Conservation (phyloP, 2,113 vertebrate species). For the Erythrolamprus reginae region DNA sequence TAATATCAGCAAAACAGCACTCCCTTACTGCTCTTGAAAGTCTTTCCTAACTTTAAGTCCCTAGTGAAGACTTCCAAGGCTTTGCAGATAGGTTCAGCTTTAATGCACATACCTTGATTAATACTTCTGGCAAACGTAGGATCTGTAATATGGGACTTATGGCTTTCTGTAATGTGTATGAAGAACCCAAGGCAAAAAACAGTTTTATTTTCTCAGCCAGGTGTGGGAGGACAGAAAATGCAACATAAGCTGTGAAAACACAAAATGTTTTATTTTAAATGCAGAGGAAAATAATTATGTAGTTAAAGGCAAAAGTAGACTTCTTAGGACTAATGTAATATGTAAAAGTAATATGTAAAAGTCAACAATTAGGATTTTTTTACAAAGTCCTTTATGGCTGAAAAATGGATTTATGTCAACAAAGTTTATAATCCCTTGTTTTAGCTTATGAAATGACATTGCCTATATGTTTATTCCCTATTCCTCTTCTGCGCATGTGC, state of each 20-base stretch:
- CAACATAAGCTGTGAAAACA: neutral
- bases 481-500: neutral
- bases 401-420: neutral
- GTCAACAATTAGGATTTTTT: neutral
- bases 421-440: neutral
- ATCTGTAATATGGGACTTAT: neutral
- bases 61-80: neutral
- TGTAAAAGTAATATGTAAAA: neutral
- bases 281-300: neutral
- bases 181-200: neutral
- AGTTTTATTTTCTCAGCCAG: constrained; percentile 8
- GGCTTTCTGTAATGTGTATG: neutral
- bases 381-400: neutral
- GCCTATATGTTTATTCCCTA: neutral
- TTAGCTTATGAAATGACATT: neutral
- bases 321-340: neutral
- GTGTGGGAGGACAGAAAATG: neutral
- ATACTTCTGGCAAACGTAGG: neutral
- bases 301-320: neutral
- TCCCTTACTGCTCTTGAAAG: neutral
- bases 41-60: neutral
- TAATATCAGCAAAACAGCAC: no score
- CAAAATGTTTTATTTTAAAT: neutral
- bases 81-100: neutral
- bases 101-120: neutral